Conservation (phyloP, 2,797 vertebrate genomes). For the Acrossocheilus wenchowensis region DNA sequence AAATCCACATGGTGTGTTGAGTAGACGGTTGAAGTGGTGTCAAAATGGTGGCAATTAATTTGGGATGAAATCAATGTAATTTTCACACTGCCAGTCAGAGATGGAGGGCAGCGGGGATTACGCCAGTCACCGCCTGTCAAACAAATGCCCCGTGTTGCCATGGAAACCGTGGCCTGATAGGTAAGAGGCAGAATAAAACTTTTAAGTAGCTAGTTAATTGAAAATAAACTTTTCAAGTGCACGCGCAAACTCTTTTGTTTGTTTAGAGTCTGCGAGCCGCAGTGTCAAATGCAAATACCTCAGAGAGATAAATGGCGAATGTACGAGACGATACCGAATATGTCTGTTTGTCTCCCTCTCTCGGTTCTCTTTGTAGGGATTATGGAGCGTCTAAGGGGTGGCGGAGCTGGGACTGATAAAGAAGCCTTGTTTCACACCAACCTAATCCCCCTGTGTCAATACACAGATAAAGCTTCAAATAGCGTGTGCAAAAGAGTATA, state of each 20-base stretch:
- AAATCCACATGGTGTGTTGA: constrained; percentile 38
- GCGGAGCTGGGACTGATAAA: constrained; percentile 67
- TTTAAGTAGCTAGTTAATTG: constrained; percentile 64
- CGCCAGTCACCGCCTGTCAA: constrained; percentile 37
- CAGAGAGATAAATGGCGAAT: constrained; percentile 19
- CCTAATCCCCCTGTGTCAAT: constrained; percentile 74
- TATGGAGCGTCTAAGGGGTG: constrained; percentile 28
- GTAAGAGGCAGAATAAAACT: constrained; percentile 41
- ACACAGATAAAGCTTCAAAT: constrained; percentile 66
- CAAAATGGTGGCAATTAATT: constrained; percentile 44
- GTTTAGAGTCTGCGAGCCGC: constrained; percentile 38
- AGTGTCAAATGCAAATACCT: constrained; percentile 47
- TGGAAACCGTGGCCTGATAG: constrained; percentile 61
- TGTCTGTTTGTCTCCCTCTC: constrained; percentile 36
- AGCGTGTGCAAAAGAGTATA: constrained; percentile 28
- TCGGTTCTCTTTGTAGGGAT: constrained; percentile 46
- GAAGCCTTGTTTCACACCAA: constrained; percentile 65
- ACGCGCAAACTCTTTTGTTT: not conserved
- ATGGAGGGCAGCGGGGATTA: constrained; percentile 45
- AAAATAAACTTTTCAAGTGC: constrained; percentile 34
- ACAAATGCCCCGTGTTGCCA: constrained; percentile 65
- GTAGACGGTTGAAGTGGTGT: constrained; percentile 21
- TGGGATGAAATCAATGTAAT: constrained; percentile 44
- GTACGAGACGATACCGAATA: constrained; percentile 31
- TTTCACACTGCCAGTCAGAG: constrained; percentile 28